Evolutionary conservation across 1,140 invertebrate species (phyloP).

Genomic region (Drosophila murphyi): DNA sequence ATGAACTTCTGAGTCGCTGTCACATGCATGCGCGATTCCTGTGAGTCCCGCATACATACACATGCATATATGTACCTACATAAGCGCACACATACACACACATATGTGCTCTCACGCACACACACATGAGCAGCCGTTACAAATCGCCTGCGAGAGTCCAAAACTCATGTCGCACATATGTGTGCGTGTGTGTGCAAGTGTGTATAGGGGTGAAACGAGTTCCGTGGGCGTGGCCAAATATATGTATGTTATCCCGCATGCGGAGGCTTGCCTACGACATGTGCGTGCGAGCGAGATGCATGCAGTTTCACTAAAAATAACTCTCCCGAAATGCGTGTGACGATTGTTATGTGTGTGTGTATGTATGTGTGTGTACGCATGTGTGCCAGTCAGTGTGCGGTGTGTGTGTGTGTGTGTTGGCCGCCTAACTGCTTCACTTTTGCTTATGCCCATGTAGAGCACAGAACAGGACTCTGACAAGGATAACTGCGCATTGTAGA

Average conservation of each 20-base stretch:
- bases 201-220: constrained; percentile 49
- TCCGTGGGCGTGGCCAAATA: constrained; percentile 7
- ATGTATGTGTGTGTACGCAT: neutral
- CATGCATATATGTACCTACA: constrained; percentile 52
- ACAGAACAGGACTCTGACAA: constrained; percentile 15
- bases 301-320: constrained; percentile 33
- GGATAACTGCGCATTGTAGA: neutral
- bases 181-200: constrained; percentile 7
- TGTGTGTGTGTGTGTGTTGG: constrained; percentile 20
- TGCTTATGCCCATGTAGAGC: constrained; percentile 6
- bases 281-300: constrained; percentile 35
- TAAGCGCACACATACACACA: constrained; percentile 2
- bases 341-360: constrained; percentile 33
- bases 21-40: constrained; percentile 44
- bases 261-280: constrained; percentile 3
- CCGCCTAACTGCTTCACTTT: constrained; percentile 34
- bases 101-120: constrained; percentile 19
- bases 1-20: constrained; percentile 39
- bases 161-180: neutral
- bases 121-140: constrained; percentile 32
- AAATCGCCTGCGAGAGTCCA: constrained; percentile 17
- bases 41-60: constrained; percentile 47
- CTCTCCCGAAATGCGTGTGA: constrained; percentile 52
- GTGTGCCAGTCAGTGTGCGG: neutral
- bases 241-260: constrained; percentile 20